Evolutionary conservation across 2,113 vertebrate genomes (phyloP).

Genomic region (Callipepla squamata): DNA sequence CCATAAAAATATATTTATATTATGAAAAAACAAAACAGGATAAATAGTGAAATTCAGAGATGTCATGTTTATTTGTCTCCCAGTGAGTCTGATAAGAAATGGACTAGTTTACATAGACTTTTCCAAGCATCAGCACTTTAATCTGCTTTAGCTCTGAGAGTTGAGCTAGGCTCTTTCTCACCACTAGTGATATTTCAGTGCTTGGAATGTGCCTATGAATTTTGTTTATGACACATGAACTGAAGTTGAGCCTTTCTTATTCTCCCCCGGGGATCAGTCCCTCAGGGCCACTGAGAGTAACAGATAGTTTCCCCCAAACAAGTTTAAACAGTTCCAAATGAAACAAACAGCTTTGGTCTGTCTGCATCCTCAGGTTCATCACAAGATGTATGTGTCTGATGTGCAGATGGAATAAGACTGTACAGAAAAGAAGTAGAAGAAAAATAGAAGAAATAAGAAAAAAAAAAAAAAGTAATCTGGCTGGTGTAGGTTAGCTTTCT

Average conservation of each 20-base stretch:
- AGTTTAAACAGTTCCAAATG: slow-evolving; percentile 40
- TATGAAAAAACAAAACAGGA: not conserved
- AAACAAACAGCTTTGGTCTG: slow-evolving; percentile 27
- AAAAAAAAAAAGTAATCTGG: not conserved
- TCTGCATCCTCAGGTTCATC: slow-evolving; percentile 16
- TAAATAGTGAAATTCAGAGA: slow-evolving; percentile 47
- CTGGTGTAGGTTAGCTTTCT: not conserved
- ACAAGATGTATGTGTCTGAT: not conserved
- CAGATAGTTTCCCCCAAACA: not conserved
- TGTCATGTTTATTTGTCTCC: slow-evolving; percentile 53
- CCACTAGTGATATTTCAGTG: slow-evolving; percentile 24
- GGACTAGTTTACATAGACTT: not conserved
- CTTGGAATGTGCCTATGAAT: slow-evolving; percentile 48
- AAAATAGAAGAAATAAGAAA: not conserved
- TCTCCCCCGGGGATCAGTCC: slow-evolving; percentile 22
- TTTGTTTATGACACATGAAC: slow-evolving; percentile 39
- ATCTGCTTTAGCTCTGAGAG: slow-evolving; percentile 8
- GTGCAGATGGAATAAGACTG: not conserved
- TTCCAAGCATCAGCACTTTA: slow-evolving; percentile 38
- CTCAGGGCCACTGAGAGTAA: not conserved
- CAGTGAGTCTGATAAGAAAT: slow-evolving; percentile 44
- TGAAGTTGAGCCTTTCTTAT: not conserved
- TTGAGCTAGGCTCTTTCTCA: slow-evolving; percentile 42
- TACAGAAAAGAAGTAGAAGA: not conserved
- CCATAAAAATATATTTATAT: slow-evolving; percentile 64